A percentile compares a stretch with the other conserved stretches of the same genome.
These are phyloP conservation scores for Epinotia bilunana DNA, from an alignment of 2,888 invertebrate species.

Conservation along the genomic window DNA sequence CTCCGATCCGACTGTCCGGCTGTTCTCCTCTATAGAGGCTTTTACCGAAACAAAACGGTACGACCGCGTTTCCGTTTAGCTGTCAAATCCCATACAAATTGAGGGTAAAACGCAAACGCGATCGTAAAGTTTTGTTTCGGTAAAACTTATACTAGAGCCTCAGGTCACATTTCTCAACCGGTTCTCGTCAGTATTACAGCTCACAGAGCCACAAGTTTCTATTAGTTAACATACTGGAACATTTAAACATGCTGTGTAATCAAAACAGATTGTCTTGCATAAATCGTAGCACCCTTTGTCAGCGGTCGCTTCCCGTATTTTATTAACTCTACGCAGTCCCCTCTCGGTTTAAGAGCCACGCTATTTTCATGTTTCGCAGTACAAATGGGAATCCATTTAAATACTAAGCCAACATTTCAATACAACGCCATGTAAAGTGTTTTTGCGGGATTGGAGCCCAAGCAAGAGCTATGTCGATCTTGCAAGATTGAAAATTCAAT, in stretches of 20 bases:
- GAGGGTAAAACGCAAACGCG: no score
- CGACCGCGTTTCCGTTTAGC: no score
- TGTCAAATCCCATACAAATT: no score
- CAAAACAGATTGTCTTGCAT: conserved; percentile 55
- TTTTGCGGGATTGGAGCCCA: conserved; percentile 49
- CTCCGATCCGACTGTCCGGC: no score
- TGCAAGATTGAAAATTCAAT: conserved; percentile 43
- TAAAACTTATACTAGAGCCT: no score
- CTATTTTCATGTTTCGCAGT: conserved; percentile 84
- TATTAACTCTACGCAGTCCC: conserved; percentile 72
- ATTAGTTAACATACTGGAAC: no score
- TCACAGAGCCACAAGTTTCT: no score
- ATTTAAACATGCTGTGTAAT: not conserved
- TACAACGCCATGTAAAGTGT: conserved; percentile 71
- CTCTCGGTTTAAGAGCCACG: conserved; percentile 82
- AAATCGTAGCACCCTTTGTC: conserved; percentile 51
- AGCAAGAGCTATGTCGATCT: conserved; percentile 24
- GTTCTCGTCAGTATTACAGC: no score
- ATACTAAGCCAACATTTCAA: conserved; percentile 83
- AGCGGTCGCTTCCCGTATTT: conserved; percentile 60
- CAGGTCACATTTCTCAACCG: no score
- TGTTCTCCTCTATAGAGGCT: no score
- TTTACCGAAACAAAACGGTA: no score
- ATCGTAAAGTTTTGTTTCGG: no score
- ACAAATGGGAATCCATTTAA: conserved; percentile 85